phyloP scores from a whole-genome alignment of 2,797 vertebrate genomes.

The Gastrophryne carolinensis region DNA sequence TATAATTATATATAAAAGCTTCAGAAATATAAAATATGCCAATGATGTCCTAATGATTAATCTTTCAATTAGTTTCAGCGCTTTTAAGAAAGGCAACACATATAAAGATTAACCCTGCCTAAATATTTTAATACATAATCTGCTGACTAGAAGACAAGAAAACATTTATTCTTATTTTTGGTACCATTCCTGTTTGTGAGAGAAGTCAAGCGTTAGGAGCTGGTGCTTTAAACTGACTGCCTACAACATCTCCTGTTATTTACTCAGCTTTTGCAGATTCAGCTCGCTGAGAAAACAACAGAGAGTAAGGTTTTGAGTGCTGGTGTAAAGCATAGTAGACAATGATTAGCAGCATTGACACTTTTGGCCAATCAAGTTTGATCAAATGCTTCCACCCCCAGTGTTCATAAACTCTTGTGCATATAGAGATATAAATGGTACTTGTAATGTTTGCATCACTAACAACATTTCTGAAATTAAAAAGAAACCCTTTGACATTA shows the following conservation, averaged over 20 bases:
- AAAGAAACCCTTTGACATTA: too few relatives aligned
- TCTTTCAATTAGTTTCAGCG: background rate
- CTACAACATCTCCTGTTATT: constrained; percentile 26
- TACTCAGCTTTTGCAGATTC: constrained; percentile 33
- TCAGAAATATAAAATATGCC: background rate
- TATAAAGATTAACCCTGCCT: too few relatives aligned
- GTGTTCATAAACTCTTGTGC: background rate
- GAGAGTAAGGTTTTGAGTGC: constrained; percentile 12
- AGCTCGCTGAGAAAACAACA: constrained; percentile 32
- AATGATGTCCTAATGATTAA: background rate
- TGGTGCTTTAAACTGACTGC: constrained; percentile 34
- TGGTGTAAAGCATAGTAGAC: constrained; percentile 19
- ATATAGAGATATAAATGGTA: background rate
- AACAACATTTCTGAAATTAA: background rate
- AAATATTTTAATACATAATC: too few relatives aligned
- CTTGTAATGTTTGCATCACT: background rate
- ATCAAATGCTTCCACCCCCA: background rate
- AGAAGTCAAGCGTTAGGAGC: background rate
- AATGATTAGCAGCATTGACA: constrained; percentile 2
- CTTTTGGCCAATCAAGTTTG: constrained; percentile 38
- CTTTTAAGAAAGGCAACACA: too few relatives aligned
- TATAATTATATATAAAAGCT: background rate
- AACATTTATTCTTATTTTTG: background rate
- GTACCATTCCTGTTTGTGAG: background rate
- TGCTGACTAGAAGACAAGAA: constrained; percentile 2